Percentiles rank a stretch among this genome's conserved stretches.
Conservation (phyloP, 2,797 vertebrate genomes). For the Choloepus didactylus region DNA sequence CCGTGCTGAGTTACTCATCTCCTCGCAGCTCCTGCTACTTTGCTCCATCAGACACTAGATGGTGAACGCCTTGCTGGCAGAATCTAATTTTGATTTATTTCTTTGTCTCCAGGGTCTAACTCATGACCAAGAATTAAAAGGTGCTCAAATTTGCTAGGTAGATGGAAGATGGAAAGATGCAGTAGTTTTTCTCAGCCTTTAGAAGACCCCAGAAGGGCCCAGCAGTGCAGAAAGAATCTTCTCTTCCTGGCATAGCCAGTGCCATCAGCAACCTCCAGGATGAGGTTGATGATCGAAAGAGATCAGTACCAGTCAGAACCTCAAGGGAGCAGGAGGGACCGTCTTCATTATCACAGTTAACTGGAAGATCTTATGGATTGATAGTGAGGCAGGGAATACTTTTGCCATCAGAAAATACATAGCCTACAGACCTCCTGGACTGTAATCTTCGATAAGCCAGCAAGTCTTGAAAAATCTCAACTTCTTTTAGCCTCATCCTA, state of each 20-base stretch:
- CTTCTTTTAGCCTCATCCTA: background rate
- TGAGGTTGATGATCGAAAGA: background rate
- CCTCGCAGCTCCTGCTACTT: background rate
- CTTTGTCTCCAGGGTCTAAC: background rate
- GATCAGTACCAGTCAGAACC: background rate
- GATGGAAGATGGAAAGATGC: background rate
- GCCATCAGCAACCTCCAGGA: background rate
- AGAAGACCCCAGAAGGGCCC: background rate
- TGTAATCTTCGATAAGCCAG: background rate
- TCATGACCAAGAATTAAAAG: background rate
- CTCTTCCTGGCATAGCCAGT: background rate
- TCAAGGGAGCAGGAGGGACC: background rate
- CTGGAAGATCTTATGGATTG: background rate
- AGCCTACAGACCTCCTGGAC: background rate
- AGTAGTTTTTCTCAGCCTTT: background rate
- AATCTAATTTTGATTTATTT: conserved; percentile 12
- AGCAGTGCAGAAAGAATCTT: background rate
- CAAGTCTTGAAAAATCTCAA: background rate
- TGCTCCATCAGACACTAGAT: background rate
- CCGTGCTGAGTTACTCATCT: background rate
- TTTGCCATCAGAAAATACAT: background rate
- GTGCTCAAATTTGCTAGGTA: background rate
- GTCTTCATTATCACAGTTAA: background rate
- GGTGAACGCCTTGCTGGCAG: background rate
- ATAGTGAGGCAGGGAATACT: too few species aligned